A percentile compares a stretch with the other conserved stretches of the same genome.
Conservation (phyloP, 2,797 vertebrate genomes). For the Onychomys arenicola region DNA sequence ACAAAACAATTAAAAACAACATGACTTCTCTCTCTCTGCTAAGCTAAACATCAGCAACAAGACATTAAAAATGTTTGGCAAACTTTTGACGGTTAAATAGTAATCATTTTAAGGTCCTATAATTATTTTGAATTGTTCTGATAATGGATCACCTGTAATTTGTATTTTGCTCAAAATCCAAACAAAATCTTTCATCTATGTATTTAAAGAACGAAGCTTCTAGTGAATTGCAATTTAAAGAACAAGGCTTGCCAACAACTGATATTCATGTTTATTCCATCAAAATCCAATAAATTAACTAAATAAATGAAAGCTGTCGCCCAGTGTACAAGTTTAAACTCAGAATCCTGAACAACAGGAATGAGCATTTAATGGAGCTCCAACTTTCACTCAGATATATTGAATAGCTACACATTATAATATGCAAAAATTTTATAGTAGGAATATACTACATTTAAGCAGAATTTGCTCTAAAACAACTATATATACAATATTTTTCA, state of each 20-base stretch:
- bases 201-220: conserved; percentile 15
- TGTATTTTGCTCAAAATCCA: background rate
- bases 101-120: background rate
- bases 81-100: background rate
- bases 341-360: background rate
- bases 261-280: background rate
- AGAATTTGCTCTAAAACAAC: background rate
- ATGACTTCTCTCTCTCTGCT: background rate
- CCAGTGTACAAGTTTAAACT: background rate
- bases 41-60: background rate
- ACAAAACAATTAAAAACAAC: conserved; percentile 19
- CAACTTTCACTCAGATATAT: background rate
- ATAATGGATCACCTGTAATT: conserved; percentile 28
- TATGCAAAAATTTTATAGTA: background rate
- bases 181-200: background rate
- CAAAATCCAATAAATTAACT: background rate
- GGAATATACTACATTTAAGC: background rate
- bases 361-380: background rate
- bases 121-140: background rate
- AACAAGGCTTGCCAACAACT: background rate
- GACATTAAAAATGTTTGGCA: conserved; percentile 16
- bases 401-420: background rate
- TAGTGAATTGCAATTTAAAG: background rate
- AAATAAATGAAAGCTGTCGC: background rate
- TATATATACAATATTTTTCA: background rate